A percentile compares a stretch with the other conserved stretches of the same genome.
Conservation (phyloP, 2,797 vertebrate species). For the Psittacula echo region DNA sequence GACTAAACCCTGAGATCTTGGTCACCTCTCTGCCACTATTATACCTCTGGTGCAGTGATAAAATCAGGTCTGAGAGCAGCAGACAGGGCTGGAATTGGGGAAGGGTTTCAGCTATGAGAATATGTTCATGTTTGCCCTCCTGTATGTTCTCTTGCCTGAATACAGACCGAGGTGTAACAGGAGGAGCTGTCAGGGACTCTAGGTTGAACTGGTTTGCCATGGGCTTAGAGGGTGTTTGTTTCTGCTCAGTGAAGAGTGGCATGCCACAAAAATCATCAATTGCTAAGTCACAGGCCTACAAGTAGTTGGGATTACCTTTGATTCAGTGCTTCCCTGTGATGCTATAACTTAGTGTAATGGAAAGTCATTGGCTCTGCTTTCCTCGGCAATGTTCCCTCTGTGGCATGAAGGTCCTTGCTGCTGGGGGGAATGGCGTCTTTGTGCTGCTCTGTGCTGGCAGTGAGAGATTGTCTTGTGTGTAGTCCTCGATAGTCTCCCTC, state of each 20-base stretch:
- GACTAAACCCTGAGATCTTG: neutral
- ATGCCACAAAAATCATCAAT: neutral
- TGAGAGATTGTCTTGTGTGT: neutral
- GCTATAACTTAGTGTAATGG: neutral
- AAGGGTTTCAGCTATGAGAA: neutral
- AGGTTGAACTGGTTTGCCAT: neutral
- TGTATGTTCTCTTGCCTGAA: neutral
- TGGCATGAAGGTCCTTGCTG: neutral
- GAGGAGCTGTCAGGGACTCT: neutral
- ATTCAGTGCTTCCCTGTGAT: neutral
- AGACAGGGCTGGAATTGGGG: neutral
- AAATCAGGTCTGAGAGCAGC: neutral
- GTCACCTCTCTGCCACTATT: accelerated
- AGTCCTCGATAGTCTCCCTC: neutral
- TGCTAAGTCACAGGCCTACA: neutral
- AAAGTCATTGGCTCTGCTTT: neutral
- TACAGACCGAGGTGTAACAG: neutral
- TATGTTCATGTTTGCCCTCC: neutral
- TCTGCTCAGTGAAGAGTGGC: neutral
- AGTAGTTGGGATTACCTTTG: neutral
- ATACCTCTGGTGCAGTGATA: neutral
- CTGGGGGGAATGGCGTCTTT: accelerated
- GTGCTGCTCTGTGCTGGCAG: neutral
- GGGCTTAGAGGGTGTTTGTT: neutral
- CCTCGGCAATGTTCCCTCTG: neutral